phyloP scores from a whole-genome alignment of 2,888 invertebrate species.

The Chaetogeoica ovagalla region DNA sequence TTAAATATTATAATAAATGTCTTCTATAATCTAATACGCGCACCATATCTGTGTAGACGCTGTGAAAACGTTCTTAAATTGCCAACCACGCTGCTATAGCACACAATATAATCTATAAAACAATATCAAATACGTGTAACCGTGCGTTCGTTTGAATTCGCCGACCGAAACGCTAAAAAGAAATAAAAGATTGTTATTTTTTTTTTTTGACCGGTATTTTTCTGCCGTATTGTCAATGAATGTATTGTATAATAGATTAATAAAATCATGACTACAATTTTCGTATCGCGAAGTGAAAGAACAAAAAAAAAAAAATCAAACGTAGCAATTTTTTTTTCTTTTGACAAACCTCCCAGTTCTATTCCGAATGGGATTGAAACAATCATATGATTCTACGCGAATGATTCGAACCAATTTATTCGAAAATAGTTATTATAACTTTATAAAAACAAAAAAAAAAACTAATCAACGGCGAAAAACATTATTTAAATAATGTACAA shows the following conservation, averaged over 20 bases:
- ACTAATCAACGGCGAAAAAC: not conserved
- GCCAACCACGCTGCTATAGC: not conserved
- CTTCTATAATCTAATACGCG: too few species aligned
- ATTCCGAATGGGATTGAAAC: not conserved
- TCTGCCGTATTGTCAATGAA: not conserved
- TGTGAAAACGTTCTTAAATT: not conserved
- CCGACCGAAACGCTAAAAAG: slow-evolving; percentile 16
- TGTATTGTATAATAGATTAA: not conserved
- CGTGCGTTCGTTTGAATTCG: not conserved
- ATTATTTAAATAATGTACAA: not conserved
- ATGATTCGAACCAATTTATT: not conserved
- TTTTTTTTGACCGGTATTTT: slow-evolving; percentile 6
- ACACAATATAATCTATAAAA: not conserved
- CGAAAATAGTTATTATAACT: not conserved
- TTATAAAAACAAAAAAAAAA: not conserved
- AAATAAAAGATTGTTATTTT: slow-evolving; percentile 34
- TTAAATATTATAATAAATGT: not conserved
- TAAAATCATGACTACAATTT: slow-evolving; percentile 10
- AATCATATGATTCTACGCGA: too few species aligned
- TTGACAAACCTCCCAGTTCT: not conserved
- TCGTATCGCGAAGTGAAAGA: not conserved
- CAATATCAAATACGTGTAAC: not conserved
- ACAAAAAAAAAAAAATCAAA: not conserved
- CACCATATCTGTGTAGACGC: not conserved
- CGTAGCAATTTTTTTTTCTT: slow-evolving; percentile 13